phyloP scores from a whole-genome alignment of 2,888 invertebrate species.

The Ischnus inquisitorius region DNA sequence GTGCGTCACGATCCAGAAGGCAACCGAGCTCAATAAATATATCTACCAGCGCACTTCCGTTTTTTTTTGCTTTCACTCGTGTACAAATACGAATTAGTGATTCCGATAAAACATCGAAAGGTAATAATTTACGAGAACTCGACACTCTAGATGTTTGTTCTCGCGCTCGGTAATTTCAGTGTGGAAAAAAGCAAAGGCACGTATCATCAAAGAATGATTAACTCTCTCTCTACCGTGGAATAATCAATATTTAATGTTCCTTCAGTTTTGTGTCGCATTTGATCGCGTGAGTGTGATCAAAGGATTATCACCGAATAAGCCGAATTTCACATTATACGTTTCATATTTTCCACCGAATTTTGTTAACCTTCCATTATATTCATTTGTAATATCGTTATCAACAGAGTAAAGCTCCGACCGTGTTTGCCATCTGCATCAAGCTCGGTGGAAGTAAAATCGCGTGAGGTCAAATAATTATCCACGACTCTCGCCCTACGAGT shows the following conservation, averaged over 20 bases:
- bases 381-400: too few relatives aligned
- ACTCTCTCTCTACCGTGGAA: neutral
- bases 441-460: too few relatives aligned
- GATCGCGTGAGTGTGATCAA: neutral
- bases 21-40: neutral
- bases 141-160: neutral
- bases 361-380: neutral
- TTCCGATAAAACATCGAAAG: neutral
- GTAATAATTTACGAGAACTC: neutral
- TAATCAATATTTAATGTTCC: constrained; percentile 5
- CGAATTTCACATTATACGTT: neutral
- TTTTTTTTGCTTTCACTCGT: neutral
- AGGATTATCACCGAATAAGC: neutral
- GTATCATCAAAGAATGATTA: neutral
- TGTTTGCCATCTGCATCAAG: too few relatives aligned
- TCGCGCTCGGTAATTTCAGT: neutral
- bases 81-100: neutral
- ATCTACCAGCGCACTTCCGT: neutral
- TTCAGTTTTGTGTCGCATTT: neutral
- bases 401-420: too few relatives aligned
- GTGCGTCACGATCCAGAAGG: neutral
- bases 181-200: neutral
- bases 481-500: too few relatives aligned
- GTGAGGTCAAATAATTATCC: too few relatives aligned
- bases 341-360: neutral